Evolutionary conservation across 2,888 invertebrate genomes (phyloP).

Genomic region (Gymnosoma rotundatum): DNA sequence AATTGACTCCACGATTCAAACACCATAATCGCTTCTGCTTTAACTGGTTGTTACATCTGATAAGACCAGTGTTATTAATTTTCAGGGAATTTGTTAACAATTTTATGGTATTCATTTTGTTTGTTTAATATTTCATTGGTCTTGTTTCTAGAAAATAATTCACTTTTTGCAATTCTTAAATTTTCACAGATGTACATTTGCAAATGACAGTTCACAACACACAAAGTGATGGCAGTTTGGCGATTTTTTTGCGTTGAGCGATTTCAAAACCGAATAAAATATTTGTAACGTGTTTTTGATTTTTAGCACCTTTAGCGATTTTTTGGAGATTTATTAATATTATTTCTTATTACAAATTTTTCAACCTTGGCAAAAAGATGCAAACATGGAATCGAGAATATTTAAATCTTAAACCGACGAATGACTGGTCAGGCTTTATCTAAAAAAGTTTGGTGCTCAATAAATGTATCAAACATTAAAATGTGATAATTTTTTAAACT

Average conservation of each 20-base stretch:
- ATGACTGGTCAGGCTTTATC: too few species aligned
- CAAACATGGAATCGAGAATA: too few species aligned
- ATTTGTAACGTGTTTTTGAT: too few species aligned
- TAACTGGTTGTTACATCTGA: conserved; percentile 8
- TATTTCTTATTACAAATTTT: too few species aligned
- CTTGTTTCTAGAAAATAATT: conserved; percentile 17
- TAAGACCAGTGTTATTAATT: conserved; percentile 4
- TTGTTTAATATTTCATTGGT: not conserved
- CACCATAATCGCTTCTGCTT: conserved; percentile 44
- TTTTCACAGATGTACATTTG: conserved; percentile 38
- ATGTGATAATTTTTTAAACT: too few species aligned
- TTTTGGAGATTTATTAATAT: too few species aligned
- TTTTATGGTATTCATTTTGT: conserved; percentile 52
- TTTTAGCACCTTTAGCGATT: too few species aligned
- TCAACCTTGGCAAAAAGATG: too few species aligned
- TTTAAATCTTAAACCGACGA: too few species aligned
- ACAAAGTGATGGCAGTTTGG: conserved; percentile 18
- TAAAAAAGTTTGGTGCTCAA: too few species aligned
- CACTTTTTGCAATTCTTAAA: not conserved
- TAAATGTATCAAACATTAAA: too few species aligned
- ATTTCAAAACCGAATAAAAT: not conserved
- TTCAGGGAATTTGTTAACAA: conserved; percentile 44
- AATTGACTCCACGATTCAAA: conserved; percentile 33
- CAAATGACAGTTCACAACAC: conserved; percentile 30
- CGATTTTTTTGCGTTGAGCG: not conserved